Conservation (phyloP, 2,113 vertebrate species). For the Chaetodon auriga region DNA sequence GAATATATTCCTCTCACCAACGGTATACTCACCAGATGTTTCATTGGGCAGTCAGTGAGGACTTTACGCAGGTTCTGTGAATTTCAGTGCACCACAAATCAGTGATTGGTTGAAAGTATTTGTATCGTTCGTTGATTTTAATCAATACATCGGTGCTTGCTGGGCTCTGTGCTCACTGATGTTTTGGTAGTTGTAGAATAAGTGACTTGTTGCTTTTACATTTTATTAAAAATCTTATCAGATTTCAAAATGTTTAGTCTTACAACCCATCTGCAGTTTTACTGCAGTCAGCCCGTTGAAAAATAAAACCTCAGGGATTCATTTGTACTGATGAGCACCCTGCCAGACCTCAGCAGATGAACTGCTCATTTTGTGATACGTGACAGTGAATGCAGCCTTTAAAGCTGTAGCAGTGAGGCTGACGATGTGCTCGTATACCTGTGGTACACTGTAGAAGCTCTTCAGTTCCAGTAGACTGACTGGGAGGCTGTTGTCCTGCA, state of each 20-base stretch:
- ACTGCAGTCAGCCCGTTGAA: not conserved
- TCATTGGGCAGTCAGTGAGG: slow-evolving; percentile 91
- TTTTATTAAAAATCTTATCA: not conserved
- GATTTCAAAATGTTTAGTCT: not conserved
- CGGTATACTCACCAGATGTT: slow-evolving; percentile 88
- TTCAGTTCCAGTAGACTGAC: slow-evolving; percentile 89
- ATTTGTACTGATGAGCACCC: no score
- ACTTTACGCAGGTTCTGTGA: slow-evolving; percentile 88
- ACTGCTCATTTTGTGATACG: not conserved
- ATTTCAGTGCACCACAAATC: slow-evolving; percentile 12
- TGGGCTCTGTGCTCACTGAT: not conserved
- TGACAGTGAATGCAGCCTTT: not conserved
- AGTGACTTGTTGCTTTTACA: not conserved
- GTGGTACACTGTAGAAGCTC: slow-evolving; percentile 85
- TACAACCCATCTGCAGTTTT: not conserved
- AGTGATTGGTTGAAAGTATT: not conserved
- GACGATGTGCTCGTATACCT: slow-evolving; percentile 80
- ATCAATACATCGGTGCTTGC: not conserved
- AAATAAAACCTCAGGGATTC: no score
- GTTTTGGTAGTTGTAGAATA: not conserved
- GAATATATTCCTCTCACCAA: not conserved
- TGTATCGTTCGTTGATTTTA: not conserved
- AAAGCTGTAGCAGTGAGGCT: not conserved
- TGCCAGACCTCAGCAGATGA: no score
- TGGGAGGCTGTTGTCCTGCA: slow-evolving; percentile 87